Evolutionary conservation across 2,888 invertebrate genomes (phyloP).

Genomic region (Syrphus vitripennis): DNA sequence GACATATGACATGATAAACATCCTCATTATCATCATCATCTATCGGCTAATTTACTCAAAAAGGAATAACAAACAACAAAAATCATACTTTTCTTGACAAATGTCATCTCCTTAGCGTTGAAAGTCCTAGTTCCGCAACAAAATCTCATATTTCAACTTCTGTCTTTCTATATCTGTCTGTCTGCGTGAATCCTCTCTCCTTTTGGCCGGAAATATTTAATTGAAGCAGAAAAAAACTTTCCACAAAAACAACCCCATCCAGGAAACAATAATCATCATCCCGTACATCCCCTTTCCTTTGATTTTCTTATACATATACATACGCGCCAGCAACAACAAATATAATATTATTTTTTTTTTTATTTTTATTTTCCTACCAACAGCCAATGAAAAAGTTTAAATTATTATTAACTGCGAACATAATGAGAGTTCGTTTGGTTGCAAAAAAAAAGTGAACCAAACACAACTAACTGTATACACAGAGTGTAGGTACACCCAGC

Average conservation of each 20-base stretch:
- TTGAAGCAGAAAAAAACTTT: conserved; percentile 63
- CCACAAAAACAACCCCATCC: conserved; percentile 48
- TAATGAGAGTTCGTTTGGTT: conserved; percentile 55
- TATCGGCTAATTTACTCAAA: conserved; percentile 61
- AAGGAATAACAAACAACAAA: conserved; percentile 21
- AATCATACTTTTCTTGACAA: conserved; percentile 47
- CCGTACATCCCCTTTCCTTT: not conserved
- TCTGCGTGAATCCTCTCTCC: conserved; percentile 21
- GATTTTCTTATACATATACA: not conserved
- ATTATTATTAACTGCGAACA: conserved; percentile 71
- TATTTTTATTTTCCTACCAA: not conserved
- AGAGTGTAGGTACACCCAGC: not conserved
- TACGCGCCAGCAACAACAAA: not conserved
- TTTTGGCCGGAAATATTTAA: conserved; percentile 50
- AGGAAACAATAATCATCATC: conserved; percentile 60
- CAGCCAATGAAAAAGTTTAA: conserved; percentile 68
- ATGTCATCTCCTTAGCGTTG: conserved; percentile 22
- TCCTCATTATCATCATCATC: conserved; percentile 58
- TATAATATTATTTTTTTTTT: not conserved
- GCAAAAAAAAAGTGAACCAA: not conserved
- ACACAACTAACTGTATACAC: not conserved
- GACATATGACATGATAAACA: conserved; percentile 61
- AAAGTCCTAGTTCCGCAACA: conserved; percentile 24
- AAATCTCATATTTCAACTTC: conserved; percentile 49
- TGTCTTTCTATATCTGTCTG: not conserved